Evolutionary conservation across 2,888 invertebrate species (phyloP), one percentile per base, ranked within the genome.

Genomic region (Eledona agricola): DNA sequence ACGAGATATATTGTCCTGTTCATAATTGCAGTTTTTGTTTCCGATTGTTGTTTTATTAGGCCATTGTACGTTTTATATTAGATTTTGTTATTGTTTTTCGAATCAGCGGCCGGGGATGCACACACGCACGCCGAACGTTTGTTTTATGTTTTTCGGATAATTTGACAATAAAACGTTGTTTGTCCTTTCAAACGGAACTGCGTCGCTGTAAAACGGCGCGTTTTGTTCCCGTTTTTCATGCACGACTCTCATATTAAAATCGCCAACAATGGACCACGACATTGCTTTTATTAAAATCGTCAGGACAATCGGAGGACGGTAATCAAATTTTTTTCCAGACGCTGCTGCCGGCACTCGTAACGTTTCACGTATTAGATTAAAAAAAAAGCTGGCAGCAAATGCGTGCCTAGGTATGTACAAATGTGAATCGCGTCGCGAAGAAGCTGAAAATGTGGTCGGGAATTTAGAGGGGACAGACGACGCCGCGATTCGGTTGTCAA

Each of bases 21-120:
- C 67, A 70, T 72, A 72, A 72, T 73, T 71, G 69, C 71, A 71
- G 65, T 72, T 72, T 72, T 72, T 69, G 71, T 69, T 66, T 66
- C 66, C 69, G 66, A 67, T 70, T 68, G 70, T 71, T 50, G 71
- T 69, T 72, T 73, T 72, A 73, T 72, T 72, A 66, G 70, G 60
- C 71, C 62, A 70, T 71, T 72, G 71, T 71, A 66, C 70, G 66
- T 69, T 72, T 70, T 72, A 70, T 71, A 73, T 73, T 72, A 73
- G 72, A 72, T 72, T 70, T 69, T 55, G 69, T 70, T 70, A 26
- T 72, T 71, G 70, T 70, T 69, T 66, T 64, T 42, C 28, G 43
- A 7, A 25, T 11, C 23, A 9, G 15, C 10, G 29, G 31, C 1
- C 2, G 16, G 20, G 29, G 15, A 29, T 13, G 29, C 23, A 22